Base-by-base conservation (phyloP, 2,113 vertebrate genomes). In the Pongo pygmaeus region DNA sequence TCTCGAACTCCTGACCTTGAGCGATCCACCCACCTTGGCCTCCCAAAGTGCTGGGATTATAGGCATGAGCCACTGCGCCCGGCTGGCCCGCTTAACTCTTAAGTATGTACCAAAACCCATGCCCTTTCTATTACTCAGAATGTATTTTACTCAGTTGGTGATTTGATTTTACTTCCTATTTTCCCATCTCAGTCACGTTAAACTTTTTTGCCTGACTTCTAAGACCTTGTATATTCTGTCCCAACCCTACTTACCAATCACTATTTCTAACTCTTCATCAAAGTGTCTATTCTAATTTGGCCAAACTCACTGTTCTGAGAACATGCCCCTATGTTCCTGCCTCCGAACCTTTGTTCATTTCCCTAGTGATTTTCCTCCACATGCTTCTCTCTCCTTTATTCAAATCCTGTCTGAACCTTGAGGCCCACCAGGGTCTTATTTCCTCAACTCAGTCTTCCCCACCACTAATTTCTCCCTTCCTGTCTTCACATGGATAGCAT, bases 231-330 rank as follows among this genome's bases (percentile, higher is more conserved):
- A 12, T 78, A 92, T 79, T 83, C 75, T 72, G n/a, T 4, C 20
- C 52, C 48, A 83, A 74, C 14, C 57, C 50, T 84, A 64, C 85
- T 7, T 75, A 57, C 80, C 72, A 84, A 84, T 64, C 70, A 8
- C 52, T 84, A 43, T 91, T 94, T 92, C 46, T 40, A 90, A 67
- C 27, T 74, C 50, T 93, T 92, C 70, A 75, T 95, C 25, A 74
- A 57, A 83, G 30, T 94, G 30, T 79, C n/a, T 79, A 77, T 52
- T 92, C 84, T 95, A 83, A 78, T 95, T 92, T 97, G 90, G 40
- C 20, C 17, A 91, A 77, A 88, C 50, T 77, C 27, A 52, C 0
- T 84, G 74, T 97, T 97, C 83, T 94, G 9, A 95, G 75, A 95
- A 84, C n/a, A 74, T 46, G 27, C 12, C 78, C 38, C 80, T 83